Conservation (phyloP, 2,113 vertebrate genomes). For the Drymodes brunneopygia region DNA sequence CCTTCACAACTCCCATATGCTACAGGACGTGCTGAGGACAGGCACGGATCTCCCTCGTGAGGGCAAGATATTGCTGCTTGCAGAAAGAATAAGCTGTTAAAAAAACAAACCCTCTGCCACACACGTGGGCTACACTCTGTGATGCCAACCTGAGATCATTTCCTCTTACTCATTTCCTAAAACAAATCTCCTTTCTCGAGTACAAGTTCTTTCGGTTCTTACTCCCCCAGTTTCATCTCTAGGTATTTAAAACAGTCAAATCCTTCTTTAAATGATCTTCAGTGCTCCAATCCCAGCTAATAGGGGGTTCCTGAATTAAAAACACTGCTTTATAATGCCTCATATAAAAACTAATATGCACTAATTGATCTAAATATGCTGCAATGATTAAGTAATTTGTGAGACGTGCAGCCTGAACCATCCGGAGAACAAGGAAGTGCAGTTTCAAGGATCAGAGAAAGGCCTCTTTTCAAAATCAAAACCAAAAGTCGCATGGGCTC, state of each 20-base stretch:
- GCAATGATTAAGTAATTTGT: neutral
- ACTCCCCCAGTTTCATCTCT: neutral
- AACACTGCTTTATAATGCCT: neutral
- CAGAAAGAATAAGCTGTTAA: neutral
- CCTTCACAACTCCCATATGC: neutral
- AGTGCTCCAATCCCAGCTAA: neutral
- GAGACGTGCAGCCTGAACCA: neutral
- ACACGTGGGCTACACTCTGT: neutral
- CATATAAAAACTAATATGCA: neutral
- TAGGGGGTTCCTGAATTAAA: neutral
- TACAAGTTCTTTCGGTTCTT: neutral
- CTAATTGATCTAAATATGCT: neutral
- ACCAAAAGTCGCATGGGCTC: neutral
- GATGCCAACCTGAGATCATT: constrained; percentile 57
- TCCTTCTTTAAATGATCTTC: neutral
- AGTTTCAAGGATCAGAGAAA: neutral
- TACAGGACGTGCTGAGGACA: neutral
- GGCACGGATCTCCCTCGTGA: neutral
- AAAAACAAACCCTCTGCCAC: neutral
- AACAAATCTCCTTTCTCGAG: constrained; percentile 36
- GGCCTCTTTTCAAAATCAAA: neutral
- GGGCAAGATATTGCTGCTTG: neutral
- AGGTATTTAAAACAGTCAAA: neutral
- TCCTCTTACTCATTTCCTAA: constrained; percentile 73
- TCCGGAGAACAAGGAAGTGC: neutral